Base-by-base conservation (phyloP, 35 echinoderm and acorn worm species). In the Patiria miniata region DNA sequence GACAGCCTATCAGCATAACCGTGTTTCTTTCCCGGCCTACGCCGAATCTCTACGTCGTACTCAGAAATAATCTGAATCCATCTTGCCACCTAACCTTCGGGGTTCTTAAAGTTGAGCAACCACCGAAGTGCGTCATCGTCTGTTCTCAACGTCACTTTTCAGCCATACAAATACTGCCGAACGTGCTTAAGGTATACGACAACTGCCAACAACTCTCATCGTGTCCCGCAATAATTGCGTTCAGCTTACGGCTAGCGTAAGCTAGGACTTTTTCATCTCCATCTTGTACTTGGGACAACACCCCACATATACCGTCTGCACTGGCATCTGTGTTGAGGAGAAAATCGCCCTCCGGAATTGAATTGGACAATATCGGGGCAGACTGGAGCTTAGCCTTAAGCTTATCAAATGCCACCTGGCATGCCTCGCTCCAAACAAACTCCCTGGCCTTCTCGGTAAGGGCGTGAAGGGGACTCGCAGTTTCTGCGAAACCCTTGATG, bases 201-300 rank as follows among this genome's bases (percentile, higher is more conserved):
- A 7, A 94, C 77, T 17, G 93, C 69, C 19, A 90, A 81, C 77
- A 94, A 40, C 40, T 94, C 87, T 22, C 69, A 30, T 15, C 19
- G 47, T 8, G 83, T 86, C 8, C 68, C 87, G 32, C 87, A 86
- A 30, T 90, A 90, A 78, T 90, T 90, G 37, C 83, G 78, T 37
- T 94, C 82, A 94, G 36, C 28, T 55, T 44, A 16, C 39, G 34
- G 54, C 88, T 94, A 15, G 38, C 81, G 29, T 87, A 90, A 12
- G 93, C 82, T 21, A 90, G 36, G 39, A 94, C 87, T 36, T 78
- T 89, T 52, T 89, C 92, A 4, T 53, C 39, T 28, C 93, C 93
- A 69, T 77, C 88, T 60, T 90, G 82, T 36, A 79, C 30, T 54
- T 94, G 92, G 0, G 83, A 86, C 83, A 90, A 90, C 33, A 95